These are phyloP conservation scores for Agonopterix arenella DNA, from an alignment of 2,888 invertebrate species.

Conservation along the genomic window DNA sequence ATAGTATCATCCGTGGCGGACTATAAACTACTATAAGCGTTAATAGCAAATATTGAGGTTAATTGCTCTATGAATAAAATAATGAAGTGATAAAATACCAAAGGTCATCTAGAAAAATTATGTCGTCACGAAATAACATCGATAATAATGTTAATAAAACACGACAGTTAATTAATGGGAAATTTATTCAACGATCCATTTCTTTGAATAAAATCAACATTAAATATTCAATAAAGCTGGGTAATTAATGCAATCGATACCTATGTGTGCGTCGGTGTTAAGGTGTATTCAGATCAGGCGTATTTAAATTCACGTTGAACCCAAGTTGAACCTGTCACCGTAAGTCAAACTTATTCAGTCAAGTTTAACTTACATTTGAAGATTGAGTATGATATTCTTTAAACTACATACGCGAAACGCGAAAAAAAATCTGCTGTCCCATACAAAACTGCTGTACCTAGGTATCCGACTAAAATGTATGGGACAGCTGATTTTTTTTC, in stretches of 20 bases:
- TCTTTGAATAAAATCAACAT: constrained; percentile 49
- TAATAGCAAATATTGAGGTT: constrained; percentile 3
- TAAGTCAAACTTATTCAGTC: too few relatives aligned
- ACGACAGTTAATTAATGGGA: constrained; percentile 31
- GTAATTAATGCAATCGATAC: constrained; percentile 40
- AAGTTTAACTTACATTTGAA: too few relatives aligned
- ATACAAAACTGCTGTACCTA: too few relatives aligned
- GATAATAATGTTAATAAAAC: constrained; percentile 24
- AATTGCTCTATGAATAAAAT: constrained; percentile 13
- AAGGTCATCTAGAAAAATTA: constrained; percentile 16
- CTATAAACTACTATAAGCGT: neutral
- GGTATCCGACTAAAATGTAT: too few relatives aligned
- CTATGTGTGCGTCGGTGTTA: constrained; percentile 22
- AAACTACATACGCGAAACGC: too few relatives aligned
- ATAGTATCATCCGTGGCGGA: too few relatives aligned
- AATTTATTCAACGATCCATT: constrained; percentile 35
- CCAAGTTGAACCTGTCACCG: too few relatives aligned
- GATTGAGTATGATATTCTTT: too few relatives aligned
- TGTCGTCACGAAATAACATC: constrained; percentile 25
- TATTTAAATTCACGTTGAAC: too few relatives aligned
- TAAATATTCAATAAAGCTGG: constrained; percentile 48
- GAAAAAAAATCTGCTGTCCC: too few relatives aligned
- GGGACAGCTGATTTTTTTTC: too few relatives aligned
- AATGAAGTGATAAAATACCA: constrained; percentile 14
- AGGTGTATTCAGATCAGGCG: neutral